phyloP scores from a whole-genome alignment of 2,113 vertebrate species.

The Oreocharis arfaki region DNA sequence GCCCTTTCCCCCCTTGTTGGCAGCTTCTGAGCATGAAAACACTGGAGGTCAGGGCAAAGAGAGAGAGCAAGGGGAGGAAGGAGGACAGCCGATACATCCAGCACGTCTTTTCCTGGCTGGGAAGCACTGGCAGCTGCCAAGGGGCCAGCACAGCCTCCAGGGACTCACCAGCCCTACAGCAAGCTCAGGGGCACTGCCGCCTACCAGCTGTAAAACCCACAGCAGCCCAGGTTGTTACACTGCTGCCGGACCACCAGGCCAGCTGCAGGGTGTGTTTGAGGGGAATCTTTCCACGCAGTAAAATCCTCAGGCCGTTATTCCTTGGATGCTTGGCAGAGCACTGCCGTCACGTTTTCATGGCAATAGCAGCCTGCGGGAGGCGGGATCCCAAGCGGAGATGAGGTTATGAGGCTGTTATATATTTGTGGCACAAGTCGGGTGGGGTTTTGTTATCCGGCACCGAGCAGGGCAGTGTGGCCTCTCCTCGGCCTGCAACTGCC shows the following conservation, averaged over 20 bases:
- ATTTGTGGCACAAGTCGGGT: background rate
- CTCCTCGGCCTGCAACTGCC: background rate
- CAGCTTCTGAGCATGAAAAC: background rate
- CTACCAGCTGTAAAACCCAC: background rate
- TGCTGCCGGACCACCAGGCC: conserved; percentile 28
- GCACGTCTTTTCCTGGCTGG: background rate
- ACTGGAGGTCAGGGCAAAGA: background rate
- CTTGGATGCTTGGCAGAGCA: background rate
- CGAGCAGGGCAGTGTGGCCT: background rate
- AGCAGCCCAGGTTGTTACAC: background rate
- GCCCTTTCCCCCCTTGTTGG: background rate
- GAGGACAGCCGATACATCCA: background rate
- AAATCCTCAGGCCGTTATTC: background rate
- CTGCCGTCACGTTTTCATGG: conserved; percentile 25
- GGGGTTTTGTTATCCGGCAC: background rate
- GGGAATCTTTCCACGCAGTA: conserved; percentile 16
- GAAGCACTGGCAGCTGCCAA: background rate
- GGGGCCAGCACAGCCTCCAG: background rate
- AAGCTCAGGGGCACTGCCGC: background rate
- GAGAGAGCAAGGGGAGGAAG: background rate
- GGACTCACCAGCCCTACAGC: background rate
- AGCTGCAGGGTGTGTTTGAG: background rate
- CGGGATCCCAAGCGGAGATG: background rate
- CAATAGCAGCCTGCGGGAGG: conserved; percentile 28
- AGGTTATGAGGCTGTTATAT: background rate